These are phyloP conservation scores for Brachionus rubens DNA, from an alignment of 1,140 invertebrate species.

Conservation along the genomic window DNA sequence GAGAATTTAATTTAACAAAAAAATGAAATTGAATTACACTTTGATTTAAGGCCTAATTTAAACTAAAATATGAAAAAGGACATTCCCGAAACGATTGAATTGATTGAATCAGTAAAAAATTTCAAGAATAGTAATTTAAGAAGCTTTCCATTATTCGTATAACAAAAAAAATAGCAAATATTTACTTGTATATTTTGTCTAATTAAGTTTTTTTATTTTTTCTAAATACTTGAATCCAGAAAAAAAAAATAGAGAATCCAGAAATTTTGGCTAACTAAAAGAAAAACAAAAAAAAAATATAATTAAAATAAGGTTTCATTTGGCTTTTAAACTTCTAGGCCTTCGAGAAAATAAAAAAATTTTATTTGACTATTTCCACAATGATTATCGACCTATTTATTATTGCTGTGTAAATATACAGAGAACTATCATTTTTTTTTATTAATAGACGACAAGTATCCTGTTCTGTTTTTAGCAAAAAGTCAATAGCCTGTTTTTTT, in stretches of 20 bases:
- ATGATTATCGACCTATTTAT: not conserved
- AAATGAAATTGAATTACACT: constrained; percentile 6
- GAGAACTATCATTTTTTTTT: too few relatives aligned
- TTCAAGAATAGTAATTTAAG: not conserved
- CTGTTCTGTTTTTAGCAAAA: not conserved
- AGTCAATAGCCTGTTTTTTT: constrained; percentile 21
- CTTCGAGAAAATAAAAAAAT: constrained; percentile 24
- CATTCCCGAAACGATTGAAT: too few relatives aligned
- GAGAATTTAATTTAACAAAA: constrained; percentile 31
- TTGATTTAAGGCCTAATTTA: not conserved
- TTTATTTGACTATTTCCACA: constrained; percentile 3
- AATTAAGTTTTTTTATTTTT: constrained; percentile 41
- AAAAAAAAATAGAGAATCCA: not conserved
- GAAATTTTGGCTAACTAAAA: constrained; percentile 19
- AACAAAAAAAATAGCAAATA: constrained; percentile 10
- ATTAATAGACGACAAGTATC: not conserved
- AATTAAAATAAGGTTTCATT: constrained; percentile 43
- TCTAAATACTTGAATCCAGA: too few relatives aligned
- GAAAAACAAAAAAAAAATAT: constrained; percentile 31
- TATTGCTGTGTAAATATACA: too few relatives aligned
- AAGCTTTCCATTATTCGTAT: not conserved
- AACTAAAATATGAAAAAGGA: not conserved
- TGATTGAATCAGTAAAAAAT: too few relatives aligned
- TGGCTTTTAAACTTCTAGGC: constrained; percentile 26
- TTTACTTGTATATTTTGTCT: constrained; percentile 31